Conservation (phyloP, 2,797 vertebrate species). For the Apogon talboti region DNA sequence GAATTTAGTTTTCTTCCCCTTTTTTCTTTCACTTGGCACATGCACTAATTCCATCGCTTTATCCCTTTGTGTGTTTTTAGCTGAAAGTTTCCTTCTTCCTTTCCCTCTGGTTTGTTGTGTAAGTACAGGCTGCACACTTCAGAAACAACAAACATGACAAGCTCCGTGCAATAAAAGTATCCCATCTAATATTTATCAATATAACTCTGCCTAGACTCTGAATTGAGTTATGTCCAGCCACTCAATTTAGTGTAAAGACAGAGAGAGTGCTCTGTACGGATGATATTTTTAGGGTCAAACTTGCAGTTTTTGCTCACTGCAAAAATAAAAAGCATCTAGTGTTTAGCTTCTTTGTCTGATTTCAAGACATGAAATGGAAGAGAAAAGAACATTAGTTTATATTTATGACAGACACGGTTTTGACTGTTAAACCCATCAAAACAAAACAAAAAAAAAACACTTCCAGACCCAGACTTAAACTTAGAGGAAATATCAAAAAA, state of each 20-base stretch:
- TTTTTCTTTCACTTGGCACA: neutral
- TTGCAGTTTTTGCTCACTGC: conserved; percentile 18
- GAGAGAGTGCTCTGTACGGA: conserved; percentile 52
- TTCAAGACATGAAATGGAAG: conserved; percentile 2
- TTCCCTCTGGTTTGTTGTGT: conserved; percentile 45
- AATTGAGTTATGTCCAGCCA: conserved; percentile 62
- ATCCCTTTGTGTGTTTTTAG: conserved; percentile 12
- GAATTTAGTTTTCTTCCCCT: conserved; percentile 2
- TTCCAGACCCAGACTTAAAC: no score
- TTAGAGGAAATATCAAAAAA: no score
- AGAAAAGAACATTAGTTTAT: neutral
- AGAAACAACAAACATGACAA: conserved; percentile 73
- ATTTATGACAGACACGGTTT: neutral
- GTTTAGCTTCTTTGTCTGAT: conserved; percentile 11
- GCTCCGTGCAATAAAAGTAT: conserved; percentile 78
- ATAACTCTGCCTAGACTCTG: conserved; percentile 55
- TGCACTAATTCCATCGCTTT: conserved; percentile 34
- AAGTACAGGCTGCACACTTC: conserved; percentile 53
- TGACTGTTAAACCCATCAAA: no score
- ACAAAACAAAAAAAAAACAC: no score
- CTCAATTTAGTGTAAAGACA: conserved; percentile 73
- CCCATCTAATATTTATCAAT: conserved; percentile 84
- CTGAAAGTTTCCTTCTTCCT: neutral
- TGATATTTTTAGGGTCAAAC: conserved; percentile 69
- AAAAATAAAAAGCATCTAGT: conserved; percentile 13